These are phyloP conservation scores for Trichomycterus rosablanca DNA, from an alignment of 2,113 vertebrate genomes.

Conservation along the genomic window DNA sequence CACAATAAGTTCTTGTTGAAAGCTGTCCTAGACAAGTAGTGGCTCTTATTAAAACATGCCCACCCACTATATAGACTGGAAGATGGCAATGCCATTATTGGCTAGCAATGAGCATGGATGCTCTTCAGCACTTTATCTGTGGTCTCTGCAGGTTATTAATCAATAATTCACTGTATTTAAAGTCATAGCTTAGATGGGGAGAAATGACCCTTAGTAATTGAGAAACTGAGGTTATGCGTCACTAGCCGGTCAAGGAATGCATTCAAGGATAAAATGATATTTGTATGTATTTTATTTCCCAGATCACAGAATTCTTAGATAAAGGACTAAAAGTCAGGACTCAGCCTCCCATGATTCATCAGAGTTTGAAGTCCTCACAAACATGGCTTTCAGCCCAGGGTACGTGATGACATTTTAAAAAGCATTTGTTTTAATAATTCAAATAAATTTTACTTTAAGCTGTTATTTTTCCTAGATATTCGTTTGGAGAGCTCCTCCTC, in stretches of 20 bases:
- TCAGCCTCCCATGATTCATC: constrained; percentile 65
- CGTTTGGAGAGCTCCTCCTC: constrained; percentile 41
- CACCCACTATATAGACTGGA: too few relatives aligned
- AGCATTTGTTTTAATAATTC: neutral
- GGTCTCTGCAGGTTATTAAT: too few relatives aligned
- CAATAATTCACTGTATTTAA: neutral
- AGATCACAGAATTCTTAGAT: constrained; percentile 53
- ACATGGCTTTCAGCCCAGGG: constrained; percentile 65
- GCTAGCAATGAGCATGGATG: too few relatives aligned
- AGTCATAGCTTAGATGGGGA: too few relatives aligned
- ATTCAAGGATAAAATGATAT: neutral
- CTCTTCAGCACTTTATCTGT: too few relatives aligned
- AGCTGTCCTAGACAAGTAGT: too few relatives aligned
- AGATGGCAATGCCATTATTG: too few relatives aligned
- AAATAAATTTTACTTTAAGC: neutral
- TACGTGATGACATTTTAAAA: constrained; percentile 33
- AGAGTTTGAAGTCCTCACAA: constrained; percentile 53
- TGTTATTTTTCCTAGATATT: constrained; percentile 51
- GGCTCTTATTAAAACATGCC: too few relatives aligned
- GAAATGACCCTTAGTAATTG: too few relatives aligned
- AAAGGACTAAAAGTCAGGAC: constrained; percentile 59
- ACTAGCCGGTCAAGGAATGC: neutral
- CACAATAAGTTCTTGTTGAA: too few relatives aligned
- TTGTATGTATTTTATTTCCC: neutral
- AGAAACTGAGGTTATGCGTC: neutral